Base-by-base conservation (phyloP, 2,113 vertebrate species). In the Cochlearius cochlearius region DNA sequence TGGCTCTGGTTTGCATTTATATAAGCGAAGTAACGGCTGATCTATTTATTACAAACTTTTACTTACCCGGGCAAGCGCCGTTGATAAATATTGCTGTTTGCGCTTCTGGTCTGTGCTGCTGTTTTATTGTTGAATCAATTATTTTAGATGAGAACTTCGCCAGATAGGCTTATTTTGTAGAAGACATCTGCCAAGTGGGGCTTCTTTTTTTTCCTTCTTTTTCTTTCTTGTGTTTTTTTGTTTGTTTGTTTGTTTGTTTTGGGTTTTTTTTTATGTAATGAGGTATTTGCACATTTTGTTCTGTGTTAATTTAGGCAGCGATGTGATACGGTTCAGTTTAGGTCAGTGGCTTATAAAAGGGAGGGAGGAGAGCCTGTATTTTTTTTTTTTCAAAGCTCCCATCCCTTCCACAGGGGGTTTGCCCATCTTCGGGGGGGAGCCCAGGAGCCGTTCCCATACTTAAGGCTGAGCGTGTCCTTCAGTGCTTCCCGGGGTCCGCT, bases 11-110 rank as follows among this genome's bases (percentile, higher is more conserved):
- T 97, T 96, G 81, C 62, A 19, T 97, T 96, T 97, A 67, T 93
- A 83, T 69, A 78, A 71, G 92, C 21, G 25, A 71, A 96, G 79
- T 73, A 83, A 88, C 1, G 75, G 90, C 73, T 25, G 91, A 94
- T 79, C 90, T 97, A 38, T 94, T 97, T 91, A 94, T 96, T 92
- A 85, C 50, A 63, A 96, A 96, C 60, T 98, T 97, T 91, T 84
- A 55, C 92, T 91, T 96, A 87, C 89, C 92, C 71, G 92, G 79
- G 95, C 41, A 32, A 90, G 81, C 20, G 89, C 91, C 94, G 22
- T 73, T 91, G 91, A 89, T 95, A 93, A 97, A 97, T 94, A 81
- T 74, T 95, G 96, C 94, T 96, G 93, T 92, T 95, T 80, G 89
- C 21, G 18, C 88, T 95, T 30, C 95, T 97, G 92, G 78, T 94